Conservation (phyloP, 2,797 vertebrate genomes). For the Silurus aristotelis region DNA sequence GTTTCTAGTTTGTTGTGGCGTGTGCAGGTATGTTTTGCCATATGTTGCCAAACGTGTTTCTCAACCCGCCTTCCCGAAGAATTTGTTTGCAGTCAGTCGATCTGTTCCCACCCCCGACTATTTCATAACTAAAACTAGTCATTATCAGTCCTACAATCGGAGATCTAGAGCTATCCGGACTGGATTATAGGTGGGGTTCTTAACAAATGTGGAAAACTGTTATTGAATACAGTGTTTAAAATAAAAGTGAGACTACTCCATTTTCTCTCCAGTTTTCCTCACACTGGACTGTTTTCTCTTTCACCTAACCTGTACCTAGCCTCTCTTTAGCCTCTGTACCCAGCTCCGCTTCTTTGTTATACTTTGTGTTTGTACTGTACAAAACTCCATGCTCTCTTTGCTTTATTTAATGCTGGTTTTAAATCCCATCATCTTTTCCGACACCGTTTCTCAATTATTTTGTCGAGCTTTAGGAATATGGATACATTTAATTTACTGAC, state of each 20-base stretch:
- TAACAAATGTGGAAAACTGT: slow-evolving; percentile 8
- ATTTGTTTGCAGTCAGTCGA: slow-evolving; percentile 61
- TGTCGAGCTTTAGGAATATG: background rate
- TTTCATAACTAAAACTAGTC: slow-evolving; percentile 54
- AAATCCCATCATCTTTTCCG: background rate
- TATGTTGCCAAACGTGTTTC: slow-evolving; percentile 73
- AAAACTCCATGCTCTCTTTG: background rate
- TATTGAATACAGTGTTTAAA: background rate
- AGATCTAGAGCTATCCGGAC: background rate
- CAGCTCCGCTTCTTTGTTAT: background rate
- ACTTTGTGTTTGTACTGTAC: background rate
- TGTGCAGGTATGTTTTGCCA: slow-evolving; percentile 57
- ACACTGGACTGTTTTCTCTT: background rate
- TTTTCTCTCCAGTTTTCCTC: background rate
- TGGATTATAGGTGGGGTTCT: slow-evolving; percentile 31
- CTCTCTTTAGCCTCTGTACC: background rate
- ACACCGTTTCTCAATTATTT: background rate
- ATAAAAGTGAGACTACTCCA: background rate
- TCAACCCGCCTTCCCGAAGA: slow-evolving; percentile 50
- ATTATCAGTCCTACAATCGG: slow-evolving; percentile 50
- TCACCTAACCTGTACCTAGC: background rate
- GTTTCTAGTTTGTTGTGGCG: slow-evolving; percentile 47
- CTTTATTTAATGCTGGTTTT: background rate
- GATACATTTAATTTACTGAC: background rate
- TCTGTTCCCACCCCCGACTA: slow-evolving; percentile 24